Evolutionary conservation across 2,797 vertebrate genomes (phyloP), one percentile per base, ranked within the genome.

Genomic region (Thalassophryne amazonica): DNA sequence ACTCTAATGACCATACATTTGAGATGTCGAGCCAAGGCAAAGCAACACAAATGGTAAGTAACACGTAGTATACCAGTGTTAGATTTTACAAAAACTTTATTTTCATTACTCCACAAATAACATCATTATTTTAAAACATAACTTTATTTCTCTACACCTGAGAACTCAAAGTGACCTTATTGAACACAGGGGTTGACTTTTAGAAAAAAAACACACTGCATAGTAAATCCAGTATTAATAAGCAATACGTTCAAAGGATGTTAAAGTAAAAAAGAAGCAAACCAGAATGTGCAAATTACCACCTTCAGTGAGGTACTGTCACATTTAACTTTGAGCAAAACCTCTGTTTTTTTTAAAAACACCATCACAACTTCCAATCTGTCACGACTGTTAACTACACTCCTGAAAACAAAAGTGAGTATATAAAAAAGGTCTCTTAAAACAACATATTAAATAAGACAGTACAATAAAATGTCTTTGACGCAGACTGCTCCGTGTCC

Each of bases 31-130:
- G 6, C 6, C 13, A 5, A 11, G 33, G 11, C 22, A 9, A 37
- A 49, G 13, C 2, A 58, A 5, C 28, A 53, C 46, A 19, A 43
- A 15, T n/a, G n/a, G n/a, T n/a, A n/a, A n/a, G n/a, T n/a, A n/a
- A n/a, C n/a, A n/a, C n/a, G n/a, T n/a, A n/a, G n/a, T n/a, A n/a
- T n/a, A n/a, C n/a, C n/a, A n/a, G n/a, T n/a, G n/a, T n/a, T n/a
- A n/a, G n/a, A n/a, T n/a, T n/a, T n/a, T n/a, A n/a, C n/a, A n/a
- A n/a, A n/a, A n/a, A n/a, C 5, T 14, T 41, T 21, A 6, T 41
- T n/a, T 29, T 15, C 5, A n/a, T 39, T 23, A 16, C 34, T 7
- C 1, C 15, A 13, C 9, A 34, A 31, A 12, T 20, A 22, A 23
- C 6, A 11, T 23, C 37, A 22, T 14, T 31, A 14, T 6, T 30